Evolutionary conservation across 2,888 invertebrate genomes (phyloP).

Genomic region (Hedychridium roseum): DNA sequence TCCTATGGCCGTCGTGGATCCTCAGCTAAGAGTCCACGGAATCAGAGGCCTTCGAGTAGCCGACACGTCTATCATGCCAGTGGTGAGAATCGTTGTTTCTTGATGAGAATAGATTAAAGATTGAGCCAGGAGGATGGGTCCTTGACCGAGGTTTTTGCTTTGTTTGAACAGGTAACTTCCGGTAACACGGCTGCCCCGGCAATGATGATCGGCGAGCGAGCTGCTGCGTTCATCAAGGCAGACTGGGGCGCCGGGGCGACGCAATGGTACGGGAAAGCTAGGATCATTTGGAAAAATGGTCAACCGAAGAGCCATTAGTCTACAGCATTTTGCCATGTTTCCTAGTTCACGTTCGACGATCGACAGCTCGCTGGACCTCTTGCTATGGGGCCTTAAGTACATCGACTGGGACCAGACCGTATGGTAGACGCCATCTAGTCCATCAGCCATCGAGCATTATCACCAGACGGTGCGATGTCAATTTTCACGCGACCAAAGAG

Average conservation of each 20-base stretch:
- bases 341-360: constrained; percentile 44
- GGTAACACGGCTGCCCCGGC: constrained; percentile 70
- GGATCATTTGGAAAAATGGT: constrained; percentile 18
- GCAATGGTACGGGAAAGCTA: constrained; percentile 49
- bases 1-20: constrained; percentile 78
- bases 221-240: constrained; percentile 66
- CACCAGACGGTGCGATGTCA: background rate
- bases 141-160: background rate
- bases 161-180: constrained; percentile 46
- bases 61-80: constrained; percentile 72
- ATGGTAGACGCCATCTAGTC: constrained; percentile 28
- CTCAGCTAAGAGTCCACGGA: constrained; percentile 72
- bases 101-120: background rate
- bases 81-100: constrained; percentile 44
- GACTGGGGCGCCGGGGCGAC: constrained; percentile 62
- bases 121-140: constrained; percentile 1
- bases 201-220: constrained; percentile 71
- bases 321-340: constrained; percentile 44
- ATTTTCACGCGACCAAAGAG: constrained; percentile 9
- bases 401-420: constrained; percentile 45
- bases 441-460: background rate
- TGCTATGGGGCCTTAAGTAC: constrained; percentile 54
- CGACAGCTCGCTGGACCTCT: constrained; percentile 49
- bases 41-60: constrained; percentile 69
- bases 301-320: constrained; percentile 25